Conservation (phyloP, 2,888 invertebrate species). For the Eupelmus urozonus region DNA sequence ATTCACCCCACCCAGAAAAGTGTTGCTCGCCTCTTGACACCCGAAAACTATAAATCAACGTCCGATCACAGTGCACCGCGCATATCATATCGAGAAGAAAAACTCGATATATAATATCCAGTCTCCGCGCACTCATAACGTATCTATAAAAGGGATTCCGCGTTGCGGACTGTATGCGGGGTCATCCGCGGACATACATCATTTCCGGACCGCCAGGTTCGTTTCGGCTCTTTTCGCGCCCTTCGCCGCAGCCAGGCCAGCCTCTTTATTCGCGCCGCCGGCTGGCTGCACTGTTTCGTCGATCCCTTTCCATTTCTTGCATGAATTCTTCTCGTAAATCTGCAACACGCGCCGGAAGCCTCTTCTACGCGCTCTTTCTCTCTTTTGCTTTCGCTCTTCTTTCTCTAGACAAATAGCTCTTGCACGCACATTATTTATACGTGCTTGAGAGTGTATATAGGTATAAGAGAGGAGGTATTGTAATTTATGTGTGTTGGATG, state of each 20-base stretch:
- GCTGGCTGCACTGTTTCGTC: conserved; percentile 30
- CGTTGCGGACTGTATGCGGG: conserved; percentile 39
- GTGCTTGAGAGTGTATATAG: neutral
- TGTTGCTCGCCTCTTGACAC: conserved; percentile 60
- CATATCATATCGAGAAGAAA: too few relatives aligned
- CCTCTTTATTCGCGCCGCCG: conserved; percentile 29
- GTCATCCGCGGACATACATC: conserved; percentile 68
- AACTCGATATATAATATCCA: conserved; percentile 29
- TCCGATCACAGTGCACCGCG: conserved; percentile 65
- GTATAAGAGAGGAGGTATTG: neutral
- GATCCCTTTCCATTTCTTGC: conserved; percentile 55
- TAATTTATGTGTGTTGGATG: conserved; percentile 6
- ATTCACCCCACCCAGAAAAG: too few relatives aligned
- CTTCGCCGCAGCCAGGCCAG: neutral
- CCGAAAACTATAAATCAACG: conserved; percentile 69
- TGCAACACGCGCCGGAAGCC: conserved; percentile 24
- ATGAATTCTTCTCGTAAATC: conserved; percentile 53
- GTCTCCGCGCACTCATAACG: too few relatives aligned
- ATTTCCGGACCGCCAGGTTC: conserved; percentile 57
- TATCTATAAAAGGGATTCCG: too few relatives aligned
- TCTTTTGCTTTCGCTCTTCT: neutral
- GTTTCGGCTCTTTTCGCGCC: conserved; percentile 32
- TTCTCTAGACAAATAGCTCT: conserved; percentile 20
- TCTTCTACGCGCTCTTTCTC: neutral
- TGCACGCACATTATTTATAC: conserved; percentile 3